Base-by-base conservation (phyloP, 2,888 invertebrate genomes). In the Melieria omissa region DNA sequence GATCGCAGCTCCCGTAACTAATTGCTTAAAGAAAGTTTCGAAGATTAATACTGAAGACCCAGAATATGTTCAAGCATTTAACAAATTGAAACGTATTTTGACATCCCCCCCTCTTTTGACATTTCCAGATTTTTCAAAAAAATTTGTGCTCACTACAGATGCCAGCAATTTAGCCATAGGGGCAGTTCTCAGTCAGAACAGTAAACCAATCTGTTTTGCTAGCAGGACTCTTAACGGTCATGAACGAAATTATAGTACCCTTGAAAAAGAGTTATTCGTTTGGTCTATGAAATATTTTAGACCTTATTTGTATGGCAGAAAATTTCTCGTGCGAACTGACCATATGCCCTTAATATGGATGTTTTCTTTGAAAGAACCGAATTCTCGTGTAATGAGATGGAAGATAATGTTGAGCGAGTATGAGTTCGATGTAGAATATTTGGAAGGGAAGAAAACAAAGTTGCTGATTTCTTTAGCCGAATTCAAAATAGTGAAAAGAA, bases 191-290 rank as follows among this genome's bases (percentile, higher is more conserved):
- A 75, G 75, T 5, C 83, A 83, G 73, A 77, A 62, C 47, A 7
- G 6, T 8, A 64, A 29, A 49, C 44, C 42, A 42, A 52, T 64
- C 8, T 42, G 42, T 8, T 82, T 75, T 67, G 76, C 82, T 0
- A 82, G 81, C n/a, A 69, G 84, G 71, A 80, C 78, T 0, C 65
- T 77, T 61, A 79, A 76, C 10, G 47, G 71, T 29, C 72, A 78
- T 0, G 79, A 83, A 76, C 71, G 65, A 54, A 46, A 80, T 74
- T 72, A 81, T 78, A 65, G 72, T 67, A 41, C 78, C 74, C 14
- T 84, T 4, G 84, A 86, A 70, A 85, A 83, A 60, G 84, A 68
- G 52, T 29, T 68, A 8, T 54, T 66, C n/a, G 46, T 57, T 4
- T 57, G 55, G 66, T n/a, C 61, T n/a, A 52, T 62, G 29, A 6